Evolutionary conservation across 1,140 invertebrate genomes (phyloP).

Genomic region (Trinorchestia longiramus): DNA sequence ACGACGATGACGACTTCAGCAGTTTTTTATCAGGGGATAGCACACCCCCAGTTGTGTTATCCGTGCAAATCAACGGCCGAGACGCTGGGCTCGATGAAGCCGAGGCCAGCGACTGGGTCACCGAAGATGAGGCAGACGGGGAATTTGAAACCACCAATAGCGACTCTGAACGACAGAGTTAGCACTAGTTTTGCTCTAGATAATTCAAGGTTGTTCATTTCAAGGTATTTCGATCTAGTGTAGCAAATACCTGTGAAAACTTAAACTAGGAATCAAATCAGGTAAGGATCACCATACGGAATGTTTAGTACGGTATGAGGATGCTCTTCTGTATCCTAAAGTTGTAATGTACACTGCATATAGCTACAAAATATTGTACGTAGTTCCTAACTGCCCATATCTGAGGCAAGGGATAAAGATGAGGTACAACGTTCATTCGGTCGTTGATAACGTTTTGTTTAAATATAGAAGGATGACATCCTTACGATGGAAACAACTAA

Average conservation of each 20-base stretch:
- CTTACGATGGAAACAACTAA: neutral
- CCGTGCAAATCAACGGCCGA: conserved; percentile 28
- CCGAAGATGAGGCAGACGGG: conserved; percentile 2
- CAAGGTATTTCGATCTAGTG: neutral
- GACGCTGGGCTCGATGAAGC: conserved; percentile 6
- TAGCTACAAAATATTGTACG: no score
- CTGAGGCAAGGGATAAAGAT: neutral
- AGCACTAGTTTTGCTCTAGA: neutral
- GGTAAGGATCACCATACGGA: neutral
- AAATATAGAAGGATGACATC: neutral
- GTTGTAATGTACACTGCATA: no score
- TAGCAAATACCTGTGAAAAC: neutral
- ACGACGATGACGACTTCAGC: conserved; percentile 46
- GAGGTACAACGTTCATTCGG: neutral
- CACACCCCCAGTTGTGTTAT: conserved; percentile 7
- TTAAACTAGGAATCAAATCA: neutral
- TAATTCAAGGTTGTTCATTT: neutral
- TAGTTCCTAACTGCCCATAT: neutral
- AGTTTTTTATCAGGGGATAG: conserved; percentile 43
- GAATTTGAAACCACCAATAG: conserved; percentile 25
- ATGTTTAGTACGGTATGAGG: neutral
- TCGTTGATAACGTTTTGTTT: neutral
- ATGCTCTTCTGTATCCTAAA: neutral
- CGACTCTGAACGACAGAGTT: conserved; percentile 24
- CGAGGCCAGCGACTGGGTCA: conserved; percentile 31